phyloP scores from a whole-genome alignment of 1,140 invertebrate genomes.

The Reticulitermes speratus region DNA sequence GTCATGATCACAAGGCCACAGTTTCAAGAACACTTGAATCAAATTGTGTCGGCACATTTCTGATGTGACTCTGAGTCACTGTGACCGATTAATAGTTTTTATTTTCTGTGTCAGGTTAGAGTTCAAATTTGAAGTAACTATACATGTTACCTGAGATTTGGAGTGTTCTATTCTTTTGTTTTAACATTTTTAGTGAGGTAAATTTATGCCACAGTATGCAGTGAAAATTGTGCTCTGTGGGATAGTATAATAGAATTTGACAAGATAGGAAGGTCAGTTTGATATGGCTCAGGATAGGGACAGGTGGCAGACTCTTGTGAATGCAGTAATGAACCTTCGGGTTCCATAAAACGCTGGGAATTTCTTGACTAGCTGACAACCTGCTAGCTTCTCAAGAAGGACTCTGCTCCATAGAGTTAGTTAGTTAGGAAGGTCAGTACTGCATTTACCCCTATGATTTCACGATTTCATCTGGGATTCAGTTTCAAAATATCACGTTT shows the following conservation, averaged over 20 bases:
- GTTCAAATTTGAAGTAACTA: neutral
- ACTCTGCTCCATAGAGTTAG: too few relatives aligned
- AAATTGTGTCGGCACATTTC: neutral
- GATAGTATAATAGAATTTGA: too few relatives aligned
- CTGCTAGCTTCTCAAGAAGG: too few relatives aligned
- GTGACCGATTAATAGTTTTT: neutral
- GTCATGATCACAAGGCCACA: conserved; percentile 5
- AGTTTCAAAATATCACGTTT: neutral
- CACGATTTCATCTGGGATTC: neutral
- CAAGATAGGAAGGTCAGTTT: neutral
- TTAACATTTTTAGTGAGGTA: neutral
- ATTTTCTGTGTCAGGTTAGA: neutral
- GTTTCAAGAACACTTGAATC: neutral
- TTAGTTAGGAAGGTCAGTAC: neutral
- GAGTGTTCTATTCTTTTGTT: neutral
- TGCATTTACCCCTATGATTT: neutral
- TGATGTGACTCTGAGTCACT: neutral
- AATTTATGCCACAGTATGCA: neutral
- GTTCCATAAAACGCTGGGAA: too few relatives aligned
- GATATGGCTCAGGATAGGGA: too few relatives aligned
- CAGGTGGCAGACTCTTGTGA: too few relatives aligned
- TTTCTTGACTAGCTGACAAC: too few relatives aligned
- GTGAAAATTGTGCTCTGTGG: too few relatives aligned
- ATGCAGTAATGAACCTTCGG: too few relatives aligned
- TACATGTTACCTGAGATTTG: neutral